Evolutionary conservation across 2,113 vertebrate species (phyloP), one percentile per base, ranked within the genome.

Genomic region (Pelobates fuscus): DNA sequence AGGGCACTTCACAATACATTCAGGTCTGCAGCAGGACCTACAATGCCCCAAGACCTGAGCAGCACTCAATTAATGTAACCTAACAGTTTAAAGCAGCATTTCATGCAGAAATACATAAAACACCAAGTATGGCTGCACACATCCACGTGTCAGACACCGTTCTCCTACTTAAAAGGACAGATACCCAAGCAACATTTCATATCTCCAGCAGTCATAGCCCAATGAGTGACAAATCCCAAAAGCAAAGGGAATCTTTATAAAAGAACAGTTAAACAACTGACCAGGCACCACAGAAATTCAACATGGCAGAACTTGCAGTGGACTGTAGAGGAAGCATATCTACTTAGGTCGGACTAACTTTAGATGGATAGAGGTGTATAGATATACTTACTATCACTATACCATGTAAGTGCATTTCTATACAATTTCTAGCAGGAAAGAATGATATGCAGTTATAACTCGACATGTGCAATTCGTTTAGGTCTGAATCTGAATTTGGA

Each of bases 251-350:
- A 41, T 44, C 25, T 44, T 25, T 5, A 20, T 62, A 26, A 26
- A 79, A 85, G 84, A 18, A 12, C 44, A 32, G 71, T 81, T 84
- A 80, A 67, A 86, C 82, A 78, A 84, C 74, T 66, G 82, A 86
- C 85, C 85, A 81, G 86, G 85, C 83, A 73, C 83, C 86, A 86
- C 82, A 69, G 29, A 69, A 71, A 70, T 32, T 74, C 57, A 37
- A 71, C n/a, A 66, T 77, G 65, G 23, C 46, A 23, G 54, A 59
- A 78, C 44, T 62, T 37, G 49, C 66, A 21, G 26, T 24, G 44
- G 37, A 43, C 58, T 61, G 58, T 52, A 29, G 63, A 74, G 66
- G 61, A 46, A 54, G 74, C 10, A 32, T 10, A 10, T 32, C 30
- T 10, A 32, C 30, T 32, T 32, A 5, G 10, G 4, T 32, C 4